Evolutionary conservation across 2,113 vertebrate species (phyloP), one percentile per base, ranked within the genome.

Genomic region (Clinocottus analis): DNA sequence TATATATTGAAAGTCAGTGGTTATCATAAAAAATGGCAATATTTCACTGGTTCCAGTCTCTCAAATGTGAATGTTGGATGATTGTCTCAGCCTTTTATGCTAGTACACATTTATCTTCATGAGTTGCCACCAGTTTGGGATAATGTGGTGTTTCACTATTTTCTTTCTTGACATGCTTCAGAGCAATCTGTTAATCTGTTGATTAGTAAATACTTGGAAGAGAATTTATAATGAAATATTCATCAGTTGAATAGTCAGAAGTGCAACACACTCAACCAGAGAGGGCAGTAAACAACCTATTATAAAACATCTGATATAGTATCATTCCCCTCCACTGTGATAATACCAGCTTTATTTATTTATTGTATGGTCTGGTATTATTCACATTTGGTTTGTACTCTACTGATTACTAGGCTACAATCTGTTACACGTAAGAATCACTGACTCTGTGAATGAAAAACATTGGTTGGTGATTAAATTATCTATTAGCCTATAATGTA

Each of bases 201-300:
- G 17, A 21, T 47, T 47, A 47, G 6, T 17, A 19, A 47, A 47
- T 17, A 45, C 5, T 45, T 47, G 7, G n/a, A n/a, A n/a, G n/a
- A n/a, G n/a, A n/a, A n/a, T n/a, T n/a, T n/a, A 51, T 51, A 51
- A 51, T 47, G 1, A 47, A 19, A 47, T 19, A 47, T 19, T 47
- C 45, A 47, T 47, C 45, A 47, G 45, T 16, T 47, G 16, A 19
- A 19, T 47, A 47, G 10, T 49, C 43, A 33, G 43, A 19, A 31
- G 5, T n/a, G 9, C 27, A 47, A 31, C 10, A 66, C 14, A 47
- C 21, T 66, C 17, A 49, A n/a, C 64, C 27, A 66, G 2, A 47
- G 64, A 67, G 64, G 64, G 25, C 43, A 51, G 65, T 14, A 51
- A 68, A 68, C 29, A 33, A 16, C 7, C 29, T 59, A 16, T 29